These are phyloP conservation scores for Hemicrepidius hirtus DNA, from an alignment of 2,888 invertebrate species.

Conservation along the genomic window DNA sequence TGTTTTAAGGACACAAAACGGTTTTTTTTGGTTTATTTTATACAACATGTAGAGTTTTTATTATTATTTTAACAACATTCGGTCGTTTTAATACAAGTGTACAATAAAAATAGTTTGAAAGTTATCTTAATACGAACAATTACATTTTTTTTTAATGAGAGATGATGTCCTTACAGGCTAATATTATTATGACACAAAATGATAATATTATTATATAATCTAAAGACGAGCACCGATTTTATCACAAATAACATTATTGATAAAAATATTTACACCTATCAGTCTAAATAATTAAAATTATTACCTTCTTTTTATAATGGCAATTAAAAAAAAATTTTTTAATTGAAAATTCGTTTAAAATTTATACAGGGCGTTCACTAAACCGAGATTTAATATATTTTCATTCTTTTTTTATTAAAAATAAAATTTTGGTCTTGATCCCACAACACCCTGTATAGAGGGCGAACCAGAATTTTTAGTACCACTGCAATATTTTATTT, in stretches of 20 bases:
- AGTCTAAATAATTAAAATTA: slow-evolving; percentile 32
- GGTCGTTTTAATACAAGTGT: slow-evolving; percentile 17
- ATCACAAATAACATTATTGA: slow-evolving; percentile 57
- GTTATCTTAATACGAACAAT: slow-evolving; percentile 35
- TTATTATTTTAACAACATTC: slow-evolving; percentile 14
- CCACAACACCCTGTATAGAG: too few relatives aligned
- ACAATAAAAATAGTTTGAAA: slow-evolving; percentile 48
- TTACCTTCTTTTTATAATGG: neutral
- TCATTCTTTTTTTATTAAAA: too few relatives aligned
- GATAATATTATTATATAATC: slow-evolving; percentile 52
- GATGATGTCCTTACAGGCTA: slow-evolving; percentile 19
- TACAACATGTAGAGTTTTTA: slow-evolving; percentile 40
- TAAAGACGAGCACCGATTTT: slow-evolving; percentile 56
- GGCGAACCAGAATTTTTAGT: too few relatives aligned
- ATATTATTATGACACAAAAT: slow-evolving; percentile 49
- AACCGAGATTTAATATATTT: too few relatives aligned
- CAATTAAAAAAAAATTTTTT: slow-evolving; percentile 2
- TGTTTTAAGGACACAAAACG: slow-evolving; percentile 47
- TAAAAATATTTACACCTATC: slow-evolving; percentile 49
- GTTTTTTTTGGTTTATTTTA: slow-evolving; percentile 32
- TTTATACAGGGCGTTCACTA: too few relatives aligned
- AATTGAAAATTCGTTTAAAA: slow-evolving; percentile 8
- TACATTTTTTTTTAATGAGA: slow-evolving; percentile 24
- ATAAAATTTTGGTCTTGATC: too few relatives aligned
- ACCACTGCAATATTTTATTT: too few relatives aligned